Percentiles rank a stretch among this genome's conserved stretches.
These are phyloP conservation scores for Actinernus sp. DNA, from an alignment of 92 coral and sea anemone genomes.

Conservation along the genomic window DNA sequence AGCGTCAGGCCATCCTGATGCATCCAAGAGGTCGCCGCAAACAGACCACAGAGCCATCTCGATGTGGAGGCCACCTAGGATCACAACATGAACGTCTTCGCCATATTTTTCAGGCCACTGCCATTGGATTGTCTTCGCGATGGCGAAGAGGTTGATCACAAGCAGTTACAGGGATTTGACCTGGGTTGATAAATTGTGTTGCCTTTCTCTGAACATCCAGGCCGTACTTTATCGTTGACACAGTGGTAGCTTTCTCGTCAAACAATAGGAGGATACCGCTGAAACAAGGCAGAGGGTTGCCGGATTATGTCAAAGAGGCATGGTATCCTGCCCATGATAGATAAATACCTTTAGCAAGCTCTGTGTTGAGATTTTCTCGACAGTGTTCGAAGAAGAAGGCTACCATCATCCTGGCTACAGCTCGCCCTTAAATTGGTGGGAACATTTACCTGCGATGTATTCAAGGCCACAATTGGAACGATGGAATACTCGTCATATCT, in stretches of 20 bases:
- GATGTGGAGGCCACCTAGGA: constrained; percentile 42
- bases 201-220: constrained; percentile 12
- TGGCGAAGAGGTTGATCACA: constrained; percentile 28
- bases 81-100: constrained; percentile 17
- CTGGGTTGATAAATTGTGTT: constrained; percentile 16
- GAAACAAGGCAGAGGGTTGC: not conserved
- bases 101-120: too few relatives aligned
- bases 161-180: constrained; percentile 16
- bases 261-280: constrained; percentile 16
- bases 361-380: constrained; percentile 1
- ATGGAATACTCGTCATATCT: too few relatives aligned
- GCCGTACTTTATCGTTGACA: constrained; percentile 41
- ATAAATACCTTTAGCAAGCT: not conserved
- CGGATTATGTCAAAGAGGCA: not conserved
- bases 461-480: not conserved
- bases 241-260: constrained; percentile 23
- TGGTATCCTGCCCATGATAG: constrained; percentile 1
- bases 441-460: not conserved
- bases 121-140: constrained; percentile 32
- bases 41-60: constrained; percentile 49
- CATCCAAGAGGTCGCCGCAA: constrained; percentile 28
- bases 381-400: constrained; percentile 20
- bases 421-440: too few relatives aligned
- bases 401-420: too few relatives aligned
- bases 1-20: constrained; percentile 33